Evolutionary conservation across 2,888 invertebrate genomes (phyloP).

Genomic region (Yponomeuta sedellus): DNA sequence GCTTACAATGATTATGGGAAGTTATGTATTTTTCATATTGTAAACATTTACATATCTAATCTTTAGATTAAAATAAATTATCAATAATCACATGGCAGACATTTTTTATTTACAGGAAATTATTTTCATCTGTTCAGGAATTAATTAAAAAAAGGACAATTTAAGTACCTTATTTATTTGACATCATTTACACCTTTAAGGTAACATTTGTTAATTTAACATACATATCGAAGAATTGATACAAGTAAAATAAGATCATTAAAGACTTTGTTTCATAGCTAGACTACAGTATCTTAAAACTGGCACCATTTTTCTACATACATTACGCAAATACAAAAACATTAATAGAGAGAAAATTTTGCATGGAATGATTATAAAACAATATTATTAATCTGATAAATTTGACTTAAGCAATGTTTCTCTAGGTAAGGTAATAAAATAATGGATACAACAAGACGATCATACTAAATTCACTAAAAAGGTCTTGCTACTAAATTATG

Average conservation of each 20-base stretch:
- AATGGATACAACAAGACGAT: not conserved
- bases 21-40: conserved; percentile 6
- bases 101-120: not conserved
- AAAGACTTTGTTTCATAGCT: too few species aligned
- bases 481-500: not conserved
- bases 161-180: not conserved
- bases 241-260: too few species aligned
- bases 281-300: too few species aligned
- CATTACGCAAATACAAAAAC: not conserved
- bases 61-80: not conserved
- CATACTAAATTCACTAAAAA: not conserved
- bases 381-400: not conserved
- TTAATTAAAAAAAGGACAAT: not conserved
- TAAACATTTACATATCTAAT: conserved; percentile 1
- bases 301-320: not conserved
- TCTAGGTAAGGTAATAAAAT: not conserved
- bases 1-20: conserved; percentile 2
- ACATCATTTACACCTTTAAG: not conserved
- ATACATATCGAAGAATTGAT: too few species aligned
- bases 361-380: conserved; percentile 12
- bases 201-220: too few species aligned
- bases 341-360: not conserved
- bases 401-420: not conserved
- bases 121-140: not conserved
- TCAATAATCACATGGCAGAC: not conserved